Base-by-base conservation (phyloP, 2,888 invertebrate species). In the Athalia cordata region DNA sequence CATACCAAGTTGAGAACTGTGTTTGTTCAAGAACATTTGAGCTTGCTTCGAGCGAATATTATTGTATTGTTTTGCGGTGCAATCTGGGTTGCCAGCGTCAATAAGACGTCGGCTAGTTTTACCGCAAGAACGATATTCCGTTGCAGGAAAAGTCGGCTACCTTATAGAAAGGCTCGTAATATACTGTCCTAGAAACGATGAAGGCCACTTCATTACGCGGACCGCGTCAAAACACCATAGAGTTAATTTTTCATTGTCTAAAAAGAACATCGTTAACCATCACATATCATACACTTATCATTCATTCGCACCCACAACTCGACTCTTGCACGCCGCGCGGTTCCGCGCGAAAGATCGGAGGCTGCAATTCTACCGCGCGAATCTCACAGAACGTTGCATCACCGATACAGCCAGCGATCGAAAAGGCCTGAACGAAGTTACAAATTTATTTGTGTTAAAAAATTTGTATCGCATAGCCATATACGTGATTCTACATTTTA, bases 121-220 rank as follows among this genome's bases (percentile, higher is more conserved):
- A 57, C 68, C 68, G 68, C 68, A 59, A 47, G 72, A 57, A 72
- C 52, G 72, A 72, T 72, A 72, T 59, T 72, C 72, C 57, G 59
- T 72, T 47, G 64, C 50, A 64, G 75, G 75, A 75, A 75, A 75
- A 75, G 50, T 75, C 62, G 64, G 61, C 52, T 64, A 75, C 62
- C 64, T 52, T 15, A 75, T 75, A 75, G 75, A 75, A 75, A 75
- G 75, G 75, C 61, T 43, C 65, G 49, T 29, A 52, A 29, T 62
- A 61, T 64, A 75, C 62, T 75, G 75, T 75, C 64, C 75, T 75
- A 75, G 75, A 75, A 75, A 62, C 75, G 43, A 9, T 62, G 75
- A 75, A 75, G 75, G 75, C 64, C 75, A 59, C 5, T 13, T 75
- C 49, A 59, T 72, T 59, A 59, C 47, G 72, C 67, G 13, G 47